Conservation (phyloP, 1,140 invertebrate genomes). For the Caenorhabditis brenneri region DNA sequence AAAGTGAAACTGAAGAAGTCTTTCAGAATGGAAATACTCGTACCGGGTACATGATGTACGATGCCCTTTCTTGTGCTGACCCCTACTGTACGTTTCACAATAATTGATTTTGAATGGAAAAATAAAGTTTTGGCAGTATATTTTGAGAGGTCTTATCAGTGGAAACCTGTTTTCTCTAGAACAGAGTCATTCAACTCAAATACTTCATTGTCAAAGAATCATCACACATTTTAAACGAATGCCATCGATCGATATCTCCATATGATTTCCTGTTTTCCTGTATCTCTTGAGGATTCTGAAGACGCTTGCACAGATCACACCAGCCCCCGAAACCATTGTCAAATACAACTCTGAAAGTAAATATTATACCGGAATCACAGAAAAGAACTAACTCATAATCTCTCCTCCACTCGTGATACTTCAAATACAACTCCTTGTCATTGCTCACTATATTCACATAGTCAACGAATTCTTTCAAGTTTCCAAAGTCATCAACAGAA, state of each 20-base stretch:
- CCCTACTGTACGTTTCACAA: too few species aligned
- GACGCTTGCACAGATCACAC: neutral
- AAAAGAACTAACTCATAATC: conserved; percentile 24
- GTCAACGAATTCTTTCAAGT: conserved; percentile 6
- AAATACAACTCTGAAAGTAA: neutral
- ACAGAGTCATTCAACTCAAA: neutral
- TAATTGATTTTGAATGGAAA: too few species aligned
- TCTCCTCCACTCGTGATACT: conserved; percentile 54
- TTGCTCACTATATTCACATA: conserved; percentile 11
- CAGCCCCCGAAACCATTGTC: neutral
- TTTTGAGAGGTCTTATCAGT: too few species aligned
- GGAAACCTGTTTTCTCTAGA: too few species aligned
- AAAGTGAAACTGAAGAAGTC: too few species aligned
- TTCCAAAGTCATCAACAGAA: conserved; percentile 50
- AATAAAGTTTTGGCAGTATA: too few species aligned
- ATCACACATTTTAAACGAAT: neutral
- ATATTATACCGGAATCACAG: too few species aligned
- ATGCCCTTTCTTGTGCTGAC: too few species aligned
- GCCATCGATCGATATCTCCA: neutral
- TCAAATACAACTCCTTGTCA: conserved; percentile 46
- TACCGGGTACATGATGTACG: too few species aligned
- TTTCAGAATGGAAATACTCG: too few species aligned
- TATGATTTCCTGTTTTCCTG: neutral
- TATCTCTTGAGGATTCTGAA: neutral
- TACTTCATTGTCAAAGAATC: neutral